Evolutionary conservation across 2,797 vertebrate species (phyloP), one percentile per base, ranked within the genome.

Genomic region (Aldrovandia affinis): DNA sequence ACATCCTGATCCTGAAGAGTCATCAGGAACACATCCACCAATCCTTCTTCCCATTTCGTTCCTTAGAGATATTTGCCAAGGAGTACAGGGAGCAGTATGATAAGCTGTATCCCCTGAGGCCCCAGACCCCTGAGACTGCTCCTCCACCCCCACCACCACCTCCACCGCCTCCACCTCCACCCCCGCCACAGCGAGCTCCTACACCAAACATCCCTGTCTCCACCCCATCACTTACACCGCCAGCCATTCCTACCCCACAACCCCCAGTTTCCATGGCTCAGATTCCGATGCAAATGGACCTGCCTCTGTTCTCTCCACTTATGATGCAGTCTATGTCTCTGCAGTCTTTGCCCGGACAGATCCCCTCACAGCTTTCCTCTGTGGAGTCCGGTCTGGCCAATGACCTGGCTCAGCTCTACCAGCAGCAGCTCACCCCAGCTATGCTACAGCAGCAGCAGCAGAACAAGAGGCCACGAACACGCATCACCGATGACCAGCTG

Each of bases 11-110:
- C 89, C 94, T 99, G 85, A 99, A 99, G 95, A 99, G 97, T 91
- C 98, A 99, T 92, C 97, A 98, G 81, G 98, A 99, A 88, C 98
- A 99, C 0, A 97, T 98, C 86, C 98, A 99, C 89, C 96, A 97
- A 88, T 95, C 94, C 79, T 95, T 98, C 86, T 97, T 99, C 79
- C 97, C 98, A 83, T 97, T 99, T 57, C 95, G 96, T 85, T 96
- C 96, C 88, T 91, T 99, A 28, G 98, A 99, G 90, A 96, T 91
- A 83, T 99, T 99, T 94, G 98, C 98, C 88, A 98, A 96, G 90
- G 97, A 98, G 85, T 99, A 99, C 93, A 94, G 98, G 89, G 94
- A 97, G 86, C 96, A 97, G 87, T 99, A 99, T 0, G 98, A 99
- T 89, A 97, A 97, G 87, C 93, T 98, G 85, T 99, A 98, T 89